Evolutionary conservation across 2,888 invertebrate genomes (phyloP).

Genomic region (Tenthredo amoena): DNA sequence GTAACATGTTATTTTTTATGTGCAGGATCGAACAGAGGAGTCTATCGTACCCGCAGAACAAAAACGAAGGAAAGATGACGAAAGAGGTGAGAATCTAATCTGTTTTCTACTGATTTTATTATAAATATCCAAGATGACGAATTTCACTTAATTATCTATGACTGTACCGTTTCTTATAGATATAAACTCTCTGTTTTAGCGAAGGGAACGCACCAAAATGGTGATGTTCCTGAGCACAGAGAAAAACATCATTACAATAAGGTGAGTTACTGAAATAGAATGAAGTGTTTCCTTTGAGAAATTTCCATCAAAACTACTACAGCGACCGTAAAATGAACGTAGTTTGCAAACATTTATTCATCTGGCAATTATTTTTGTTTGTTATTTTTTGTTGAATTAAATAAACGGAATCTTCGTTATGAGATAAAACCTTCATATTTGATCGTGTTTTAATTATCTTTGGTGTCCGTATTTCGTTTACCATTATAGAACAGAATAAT

Average conservation of each 20-base stretch:
- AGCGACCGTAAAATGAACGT: background rate
- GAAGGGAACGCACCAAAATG: conserved; percentile 87
- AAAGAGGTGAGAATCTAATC: conserved; percentile 81
- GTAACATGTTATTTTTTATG: conserved; percentile 60
- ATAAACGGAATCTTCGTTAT: background rate
- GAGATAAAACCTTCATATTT: background rate
- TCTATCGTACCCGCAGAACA: conserved; percentile 83
- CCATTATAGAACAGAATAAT: background rate
- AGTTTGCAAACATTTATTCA: background rate
- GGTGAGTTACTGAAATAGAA: conserved; percentile 78
- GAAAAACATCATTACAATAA: conserved; percentile 89
- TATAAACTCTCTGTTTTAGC: conserved; percentile 73
- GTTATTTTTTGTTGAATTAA: background rate
- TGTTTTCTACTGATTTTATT: background rate
- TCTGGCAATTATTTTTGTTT: conserved; percentile 3
- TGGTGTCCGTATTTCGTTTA: background rate
- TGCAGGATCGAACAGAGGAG: conserved; percentile 88
- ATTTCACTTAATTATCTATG: conserved; percentile 42
- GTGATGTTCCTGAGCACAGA: conserved; percentile 84
- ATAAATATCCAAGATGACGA: conserved; percentile 56
- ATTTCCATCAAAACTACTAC: background rate
- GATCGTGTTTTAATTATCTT: background rate
- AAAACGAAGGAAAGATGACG: conserved; percentile 90
- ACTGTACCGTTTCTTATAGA: conserved; percentile 61
- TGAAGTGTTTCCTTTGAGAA: conserved; percentile 30